A percentile compares a stretch with the other conserved stretches of the same genome.
phyloP scores from a whole-genome alignment of 2,888 invertebrate species.

The Ochlodes sylvanus region DNA sequence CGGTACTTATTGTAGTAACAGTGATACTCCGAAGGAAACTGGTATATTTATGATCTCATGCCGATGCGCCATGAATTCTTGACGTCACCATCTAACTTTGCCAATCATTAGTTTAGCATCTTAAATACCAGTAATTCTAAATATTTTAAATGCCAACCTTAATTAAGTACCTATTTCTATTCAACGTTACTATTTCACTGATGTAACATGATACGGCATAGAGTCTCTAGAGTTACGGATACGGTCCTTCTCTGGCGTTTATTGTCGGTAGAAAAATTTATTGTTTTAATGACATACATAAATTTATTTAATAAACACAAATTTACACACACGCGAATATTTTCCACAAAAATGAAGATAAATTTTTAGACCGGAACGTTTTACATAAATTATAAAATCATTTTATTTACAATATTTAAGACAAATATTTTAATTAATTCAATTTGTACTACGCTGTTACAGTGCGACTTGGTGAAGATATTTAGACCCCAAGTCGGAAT shows the following conservation, averaged over 20 bases:
- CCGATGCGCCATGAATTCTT: not conserved
- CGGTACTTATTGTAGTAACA: not conserved
- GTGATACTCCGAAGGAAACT: not conserved
- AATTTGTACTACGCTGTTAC: too few relatives aligned
- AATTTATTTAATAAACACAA: not conserved
- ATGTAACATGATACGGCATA: conserved; percentile 28
- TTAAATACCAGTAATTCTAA: conserved; percentile 7
- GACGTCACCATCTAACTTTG: not conserved
- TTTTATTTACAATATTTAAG: too few relatives aligned
- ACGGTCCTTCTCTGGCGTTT: not conserved
- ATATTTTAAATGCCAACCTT: conserved; percentile 18
- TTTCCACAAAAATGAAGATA: not conserved
- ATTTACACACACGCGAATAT: not conserved
- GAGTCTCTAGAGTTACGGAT: not conserved
- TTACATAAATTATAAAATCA: too few relatives aligned
- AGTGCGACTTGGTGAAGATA: too few relatives aligned
- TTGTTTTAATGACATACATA: conserved; percentile 13
- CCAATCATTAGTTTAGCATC: not conserved
- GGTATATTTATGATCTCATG: not conserved
- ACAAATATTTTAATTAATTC: too few relatives aligned
- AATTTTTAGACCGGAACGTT: not conserved
- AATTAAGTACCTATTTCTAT: conserved; percentile 28
- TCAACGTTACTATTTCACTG: conserved; percentile 26
- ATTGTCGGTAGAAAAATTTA: conserved; percentile 12
- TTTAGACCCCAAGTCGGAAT: too few relatives aligned